Evolutionary conservation across 1,140 invertebrate genomes (phyloP).

Genomic region (Drosophila sturtevanti): DNA sequence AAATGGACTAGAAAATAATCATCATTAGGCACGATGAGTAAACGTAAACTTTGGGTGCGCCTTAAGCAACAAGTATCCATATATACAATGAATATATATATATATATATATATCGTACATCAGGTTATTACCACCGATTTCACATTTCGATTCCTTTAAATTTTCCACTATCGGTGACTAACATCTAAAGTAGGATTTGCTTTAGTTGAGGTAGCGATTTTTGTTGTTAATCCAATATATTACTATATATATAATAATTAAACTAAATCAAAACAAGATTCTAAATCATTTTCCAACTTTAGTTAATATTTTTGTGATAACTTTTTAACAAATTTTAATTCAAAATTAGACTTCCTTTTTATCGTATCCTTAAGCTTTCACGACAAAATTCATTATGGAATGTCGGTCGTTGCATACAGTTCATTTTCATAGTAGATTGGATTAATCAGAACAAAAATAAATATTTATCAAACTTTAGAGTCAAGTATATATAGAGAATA

Average conservation of each 20-base stretch:
- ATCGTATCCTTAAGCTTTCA: too few relatives aligned
- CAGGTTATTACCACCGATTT: not conserved
- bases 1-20: slow-evolving; percentile 77
- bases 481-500: not conserved
- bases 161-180: too few relatives aligned
- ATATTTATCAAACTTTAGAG: not conserved
- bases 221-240: too few relatives aligned
- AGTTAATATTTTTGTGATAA: not conserved
- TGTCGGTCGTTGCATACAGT: too few relatives aligned
- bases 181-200: too few relatives aligned
- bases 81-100: not conserved
- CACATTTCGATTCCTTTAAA: not conserved
- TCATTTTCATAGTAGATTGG: too few relatives aligned
- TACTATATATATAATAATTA: too few relatives aligned
- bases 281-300: too few relatives aligned
- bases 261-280: too few relatives aligned
- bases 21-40: slow-evolving; percentile 60
- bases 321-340: not conserved
- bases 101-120: not conserved
- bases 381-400: too few relatives aligned
- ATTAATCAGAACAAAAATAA: not conserved
- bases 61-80: slow-evolving; percentile 58
- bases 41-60: slow-evolving; percentile 1
- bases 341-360: too few relatives aligned
- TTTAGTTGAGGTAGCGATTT: too few relatives aligned